Conservation (phyloP, 2,888 invertebrate genomes). For the Helicoverpa assulta region DNA sequence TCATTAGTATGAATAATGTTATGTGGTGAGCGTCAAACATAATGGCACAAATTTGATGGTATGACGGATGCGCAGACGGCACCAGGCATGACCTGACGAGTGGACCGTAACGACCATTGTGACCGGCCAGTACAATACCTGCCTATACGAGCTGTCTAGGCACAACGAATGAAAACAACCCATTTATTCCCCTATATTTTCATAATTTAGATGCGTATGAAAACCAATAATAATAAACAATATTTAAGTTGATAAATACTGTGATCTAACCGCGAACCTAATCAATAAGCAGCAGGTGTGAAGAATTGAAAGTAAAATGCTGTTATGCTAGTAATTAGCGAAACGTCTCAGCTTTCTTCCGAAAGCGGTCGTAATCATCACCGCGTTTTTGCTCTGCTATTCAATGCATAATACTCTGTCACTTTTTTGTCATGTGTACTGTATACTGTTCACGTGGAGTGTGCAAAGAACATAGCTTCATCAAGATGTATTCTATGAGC, state of each 20-base stretch:
- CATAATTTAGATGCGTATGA: no score
- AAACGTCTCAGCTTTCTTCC: slow-evolving; percentile 57
- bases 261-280: slow-evolving; percentile 19
- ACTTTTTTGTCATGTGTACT: slow-evolving; percentile 43
- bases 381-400: slow-evolving; percentile 49
- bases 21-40: slow-evolving; percentile 44
- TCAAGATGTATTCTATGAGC: slow-evolving; percentile 23
- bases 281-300: slow-evolving; percentile 42
- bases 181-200: slow-evolving; percentile 36
- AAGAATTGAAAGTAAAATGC: slow-evolving; percentile 60
- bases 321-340: slow-evolving; percentile 54
- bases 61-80: slow-evolving; percentile 76
- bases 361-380: slow-evolving; percentile 59
- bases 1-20: slow-evolving; percentile 49
- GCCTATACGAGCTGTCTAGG: slow-evolving; percentile 21
- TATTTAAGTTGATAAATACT: background rate
- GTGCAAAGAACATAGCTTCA: slow-evolving; percentile 13
- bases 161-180: slow-evolving; percentile 36
- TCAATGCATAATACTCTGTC: slow-evolving; percentile 53
- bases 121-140: slow-evolving; percentile 56
- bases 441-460: background rate
- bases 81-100: slow-evolving; percentile 74
- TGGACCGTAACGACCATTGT: slow-evolving; percentile 79
- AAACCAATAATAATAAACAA: no score
- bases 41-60: slow-evolving; percentile 65